A percentile compares a stretch with the other conserved stretches of the same genome.
Conservation (phyloP, 2,797 vertebrate species). For the Rhinichthys osculus region DNA sequence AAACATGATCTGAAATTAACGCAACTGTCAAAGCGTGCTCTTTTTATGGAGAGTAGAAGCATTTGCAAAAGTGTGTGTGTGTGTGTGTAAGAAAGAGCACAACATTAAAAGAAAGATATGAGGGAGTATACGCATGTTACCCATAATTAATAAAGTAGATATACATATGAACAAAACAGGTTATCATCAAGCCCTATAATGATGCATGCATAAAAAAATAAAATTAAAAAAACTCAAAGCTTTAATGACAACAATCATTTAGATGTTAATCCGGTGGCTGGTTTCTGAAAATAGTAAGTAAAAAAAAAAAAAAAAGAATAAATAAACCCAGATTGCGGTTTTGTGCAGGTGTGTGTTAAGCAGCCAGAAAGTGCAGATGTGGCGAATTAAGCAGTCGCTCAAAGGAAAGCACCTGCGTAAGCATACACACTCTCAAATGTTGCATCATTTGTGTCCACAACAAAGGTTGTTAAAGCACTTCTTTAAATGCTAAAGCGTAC, state of each 20-base stretch:
- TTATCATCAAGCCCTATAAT: slow-evolving; percentile 16
- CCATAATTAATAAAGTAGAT: slow-evolving; percentile 8
- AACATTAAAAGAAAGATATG: not conserved
- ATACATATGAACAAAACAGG: not conserved
- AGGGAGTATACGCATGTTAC: not conserved
- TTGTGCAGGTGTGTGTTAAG: slow-evolving; percentile 61
- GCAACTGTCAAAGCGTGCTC: slow-evolving; percentile 70
- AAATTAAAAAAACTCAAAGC: not conserved
- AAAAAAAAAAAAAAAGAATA: not conserved
- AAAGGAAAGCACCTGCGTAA: slow-evolving; percentile 82
- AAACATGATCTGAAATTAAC: slow-evolving; percentile 81
- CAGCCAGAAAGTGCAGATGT: slow-evolving; percentile 68
- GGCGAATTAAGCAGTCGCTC: slow-evolving; percentile 71
- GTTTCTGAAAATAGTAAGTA: slow-evolving; percentile 36
- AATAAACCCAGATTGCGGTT: slow-evolving; percentile 45
- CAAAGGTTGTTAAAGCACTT: slow-evolving; percentile 73
- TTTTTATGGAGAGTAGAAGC: slow-evolving; percentile 60
- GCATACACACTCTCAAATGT: slow-evolving; percentile 81
- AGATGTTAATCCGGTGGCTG: slow-evolving; percentile 24
- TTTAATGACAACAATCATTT: not conserved
- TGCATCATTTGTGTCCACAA: slow-evolving; percentile 81
- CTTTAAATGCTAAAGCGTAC: slow-evolving; percentile 76
- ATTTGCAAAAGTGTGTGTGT: slow-evolving; percentile 40
- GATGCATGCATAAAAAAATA: not conserved
- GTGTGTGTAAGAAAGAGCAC: not conserved